Conservation (phyloP, 1,140 invertebrate genomes). For the Littorina saxatilis region DNA sequence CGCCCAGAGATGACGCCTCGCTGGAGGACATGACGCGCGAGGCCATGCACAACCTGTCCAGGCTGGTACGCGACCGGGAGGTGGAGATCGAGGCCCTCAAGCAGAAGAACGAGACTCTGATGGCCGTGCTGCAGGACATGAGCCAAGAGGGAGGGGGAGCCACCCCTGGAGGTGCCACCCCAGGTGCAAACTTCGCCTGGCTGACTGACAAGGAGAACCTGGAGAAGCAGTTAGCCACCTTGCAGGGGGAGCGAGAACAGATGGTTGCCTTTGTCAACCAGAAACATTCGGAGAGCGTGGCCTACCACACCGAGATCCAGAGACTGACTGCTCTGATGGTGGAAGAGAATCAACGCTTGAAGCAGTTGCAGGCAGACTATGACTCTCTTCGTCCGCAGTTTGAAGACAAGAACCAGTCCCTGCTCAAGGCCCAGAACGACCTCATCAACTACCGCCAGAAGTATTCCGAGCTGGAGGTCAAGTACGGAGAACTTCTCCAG, state of each 20-base stretch:
- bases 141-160: not conserved
- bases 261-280: slow-evolving; percentile 85
- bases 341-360: slow-evolving; percentile 69
- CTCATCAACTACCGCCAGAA: slow-evolving; percentile 77
- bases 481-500: slow-evolving; percentile 68
- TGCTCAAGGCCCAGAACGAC: slow-evolving; percentile 79
- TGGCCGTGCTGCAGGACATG: slow-evolving; percentile 72
- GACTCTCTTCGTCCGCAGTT: slow-evolving; percentile 61
- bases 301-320: slow-evolving; percentile 90
- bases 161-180: slow-evolving; percentile 47
- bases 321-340: slow-evolving; percentile 78
- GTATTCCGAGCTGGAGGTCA: slow-evolving; percentile 76
- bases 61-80: slow-evolving; percentile 76
- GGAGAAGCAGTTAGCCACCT: slow-evolving; percentile 65
- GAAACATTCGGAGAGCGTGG: slow-evolving; percentile 89
- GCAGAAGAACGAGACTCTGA: slow-evolving; percentile 75
- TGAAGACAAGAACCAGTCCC: slow-evolving; percentile 76
- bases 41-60: slow-evolving; percentile 74
- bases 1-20: slow-evolving; percentile 51
- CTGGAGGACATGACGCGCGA: slow-evolving; percentile 74
- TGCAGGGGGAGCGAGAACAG: slow-evolving; percentile 82
- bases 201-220: slow-evolving; percentile 74
- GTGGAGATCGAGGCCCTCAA: slow-evolving; percentile 76
- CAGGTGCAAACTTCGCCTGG: slow-evolving; percentile 63
- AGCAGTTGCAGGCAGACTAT: slow-evolving; percentile 72